Base-by-base conservation (phyloP, 2,113 vertebrate genomes). In the Emydocephalus ijimae region DNA sequence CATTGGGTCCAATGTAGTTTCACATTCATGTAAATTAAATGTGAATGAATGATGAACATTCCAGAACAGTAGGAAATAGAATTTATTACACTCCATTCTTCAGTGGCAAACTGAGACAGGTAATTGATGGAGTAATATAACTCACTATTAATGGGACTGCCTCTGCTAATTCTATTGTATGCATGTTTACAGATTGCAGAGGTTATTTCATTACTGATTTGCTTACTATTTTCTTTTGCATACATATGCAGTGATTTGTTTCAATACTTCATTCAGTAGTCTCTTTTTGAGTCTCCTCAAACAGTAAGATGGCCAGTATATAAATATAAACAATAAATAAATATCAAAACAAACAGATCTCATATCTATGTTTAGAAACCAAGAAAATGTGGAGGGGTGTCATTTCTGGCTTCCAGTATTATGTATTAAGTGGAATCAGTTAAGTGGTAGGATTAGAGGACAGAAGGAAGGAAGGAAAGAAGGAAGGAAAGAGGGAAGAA, bases 21-120 rank as follows among this genome's bases (percentile, higher is more conserved):
- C 90, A 87, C 43, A 93, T 93, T 85, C 95, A 90, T 95, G 45
- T 91, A 97, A 96, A 97, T 94, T 94, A 94, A 97, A 96, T 55
- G 92, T 61, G 97, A 97, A 96, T 26, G 91, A 95, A 96, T 92
- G 93, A 89, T 56, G 95, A 95, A 96, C 89, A 94, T 91, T 91
- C 91, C 96, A 95, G 95, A 97, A 94, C 94, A 96, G 95, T 92
- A 96, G 95, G 96, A 94, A 96, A 93, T 57, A 91, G 93, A 96
- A 97, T 96, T 96, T 95, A 96, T 97, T 95, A 96, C 86, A 96
- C 69, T 21, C 21, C 10, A 0, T 89, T 94, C 86, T 93, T 93
- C 92, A 92, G 14, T 88, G 64, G 92, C 95, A 94, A 9, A 74
- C 26, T 61, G 92, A 95, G 92, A 69, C 92, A 95, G 86, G 94